Evolutionary conservation across 2,797 vertebrate species (phyloP).

Genomic region (Serranus cabrilla): DNA sequence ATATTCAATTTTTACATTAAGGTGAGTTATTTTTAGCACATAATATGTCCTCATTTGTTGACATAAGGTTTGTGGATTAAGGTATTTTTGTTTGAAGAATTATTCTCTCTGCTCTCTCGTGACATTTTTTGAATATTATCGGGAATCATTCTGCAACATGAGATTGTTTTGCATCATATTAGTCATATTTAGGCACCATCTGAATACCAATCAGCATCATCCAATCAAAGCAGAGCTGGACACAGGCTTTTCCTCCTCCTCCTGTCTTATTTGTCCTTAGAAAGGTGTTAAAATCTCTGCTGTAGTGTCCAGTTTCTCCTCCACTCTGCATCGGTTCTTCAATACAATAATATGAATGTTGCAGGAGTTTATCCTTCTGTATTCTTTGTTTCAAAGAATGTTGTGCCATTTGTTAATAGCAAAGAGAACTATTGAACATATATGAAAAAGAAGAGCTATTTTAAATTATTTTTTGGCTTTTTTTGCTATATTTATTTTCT

Average conservation of each 20-base stretch:
- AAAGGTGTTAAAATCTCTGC: conserved; percentile 77
- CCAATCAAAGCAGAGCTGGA: conserved; percentile 61
- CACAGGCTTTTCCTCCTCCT: conserved; percentile 27
- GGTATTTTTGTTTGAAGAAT: conserved; percentile 16
- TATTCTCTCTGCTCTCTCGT: conserved; percentile 45
- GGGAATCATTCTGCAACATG: conserved; percentile 26
- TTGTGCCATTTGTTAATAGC: conserved; percentile 99
- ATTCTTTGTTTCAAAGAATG: conserved; percentile 99
- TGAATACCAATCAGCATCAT: conserved; percentile 46
- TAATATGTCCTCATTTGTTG: conserved; percentile 12
- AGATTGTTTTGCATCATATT: conserved; percentile 39
- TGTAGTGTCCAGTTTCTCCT: conserved; percentile 82
- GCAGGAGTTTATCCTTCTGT: conserved; percentile 95
- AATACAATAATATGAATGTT: conserved; percentile 97
- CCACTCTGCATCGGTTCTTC: conserved; percentile 88
- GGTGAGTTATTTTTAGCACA: conserved; percentile 17
- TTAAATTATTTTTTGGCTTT: conserved; percentile 99
- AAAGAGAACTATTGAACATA: conserved; percentile 99
- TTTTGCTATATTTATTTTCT: conserved; percentile 99
- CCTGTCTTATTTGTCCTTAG: conserved; percentile 85
- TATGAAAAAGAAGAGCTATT: conserved; percentile 98
- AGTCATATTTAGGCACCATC: conserved; percentile 37
- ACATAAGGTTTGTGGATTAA: conserved; percentile 15
- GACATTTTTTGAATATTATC: conserved; percentile 1
- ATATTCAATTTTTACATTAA: conserved; percentile 8